Conservation (phyloP, 2,113 vertebrate species). For the Grantiella picta region DNA sequence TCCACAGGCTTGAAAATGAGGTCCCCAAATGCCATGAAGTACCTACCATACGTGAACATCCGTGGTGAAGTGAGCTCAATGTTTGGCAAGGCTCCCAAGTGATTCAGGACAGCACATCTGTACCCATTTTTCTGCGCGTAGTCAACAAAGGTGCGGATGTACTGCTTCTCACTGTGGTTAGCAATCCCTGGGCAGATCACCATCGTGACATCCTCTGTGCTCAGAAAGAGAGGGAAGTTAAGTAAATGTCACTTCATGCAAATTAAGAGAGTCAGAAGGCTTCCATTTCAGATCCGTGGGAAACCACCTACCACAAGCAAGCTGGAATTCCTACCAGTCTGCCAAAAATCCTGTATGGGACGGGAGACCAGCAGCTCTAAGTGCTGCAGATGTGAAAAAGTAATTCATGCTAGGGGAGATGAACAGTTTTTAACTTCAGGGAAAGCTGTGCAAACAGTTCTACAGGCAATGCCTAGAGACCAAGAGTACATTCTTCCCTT, state of each 20-base stretch:
- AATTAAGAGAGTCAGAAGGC: conserved; percentile 2
- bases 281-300: neutral
- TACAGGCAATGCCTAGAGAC: neutral
- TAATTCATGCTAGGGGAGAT: neutral
- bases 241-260: conserved; percentile 53
- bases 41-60: conserved; percentile 97
- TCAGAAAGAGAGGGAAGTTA: conserved; percentile 2
- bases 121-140: conserved; percentile 94
- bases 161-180: conserved; percentile 99
- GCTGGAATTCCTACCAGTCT: neutral
- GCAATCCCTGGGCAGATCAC: conserved; percentile 98
- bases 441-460: neutral
- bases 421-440: neutral
- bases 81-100: conserved; percentile 92
- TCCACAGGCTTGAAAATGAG: neutral
- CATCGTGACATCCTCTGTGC: conserved; percentile 94
- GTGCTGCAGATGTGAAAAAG: neutral
- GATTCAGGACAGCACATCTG: conserved; percentile 94
- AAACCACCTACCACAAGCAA: conserved; percentile 1
- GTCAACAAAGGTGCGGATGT: conserved; percentile 97
- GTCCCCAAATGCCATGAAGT: neutral
- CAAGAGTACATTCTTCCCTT: neutral
- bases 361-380: neutral
- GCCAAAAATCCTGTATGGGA: neutral
- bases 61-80: conserved; percentile 96